Evolutionary conservation across 37 sponge, comb jelly and placozoan genomes (phyloP).

Genomic region (Halichondria panicea): DNA sequence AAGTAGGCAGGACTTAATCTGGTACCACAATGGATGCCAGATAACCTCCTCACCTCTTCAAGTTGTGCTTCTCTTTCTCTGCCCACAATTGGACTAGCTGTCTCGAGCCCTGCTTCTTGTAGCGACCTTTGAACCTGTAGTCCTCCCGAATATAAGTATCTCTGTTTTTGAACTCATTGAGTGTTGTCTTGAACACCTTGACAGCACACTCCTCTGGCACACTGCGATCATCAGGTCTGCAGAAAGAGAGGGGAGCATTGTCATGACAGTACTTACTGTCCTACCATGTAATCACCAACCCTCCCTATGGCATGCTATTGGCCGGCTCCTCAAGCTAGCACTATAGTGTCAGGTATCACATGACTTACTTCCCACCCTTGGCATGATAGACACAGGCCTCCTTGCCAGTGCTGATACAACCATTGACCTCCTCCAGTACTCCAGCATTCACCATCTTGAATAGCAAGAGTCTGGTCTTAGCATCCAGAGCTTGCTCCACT

Average conservation of each 20-base stretch:
- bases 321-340: too few relatives aligned
- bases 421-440: slow-evolving; percentile 78
- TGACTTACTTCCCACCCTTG: slow-evolving; percentile 77
- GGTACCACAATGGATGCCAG: not conserved
- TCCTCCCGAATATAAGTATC: slow-evolving; percentile 94
- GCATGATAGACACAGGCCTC: slow-evolving; percentile 94
- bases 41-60: slow-evolving; percentile 57
- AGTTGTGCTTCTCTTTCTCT: slow-evolving; percentile 94
- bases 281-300: too few relatives aligned
- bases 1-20: not conserved
- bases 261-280: too few relatives aligned
- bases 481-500: slow-evolving; percentile 85
- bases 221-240: slow-evolving; percentile 39
- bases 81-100: slow-evolving; percentile 87
- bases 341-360: too few relatives aligned
- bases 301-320: too few relatives aligned
- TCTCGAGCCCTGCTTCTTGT: slow-evolving; percentile 80
- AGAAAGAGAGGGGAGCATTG: too few relatives aligned
- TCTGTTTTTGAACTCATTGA: slow-evolving; percentile 95
- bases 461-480: slow-evolving; percentile 83
- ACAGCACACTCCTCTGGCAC: slow-evolving; percentile 91
- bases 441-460: slow-evolving; percentile 92
- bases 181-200: slow-evolving; percentile 97
- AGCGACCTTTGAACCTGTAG: slow-evolving; percentile 76
- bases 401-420: slow-evolving; percentile 92